A percentile compares a stretch with the other conserved stretches of the same genome.
Evolutionary conservation across 2,113 vertebrate genomes (phyloP).

Genomic region (Grus americana): DNA sequence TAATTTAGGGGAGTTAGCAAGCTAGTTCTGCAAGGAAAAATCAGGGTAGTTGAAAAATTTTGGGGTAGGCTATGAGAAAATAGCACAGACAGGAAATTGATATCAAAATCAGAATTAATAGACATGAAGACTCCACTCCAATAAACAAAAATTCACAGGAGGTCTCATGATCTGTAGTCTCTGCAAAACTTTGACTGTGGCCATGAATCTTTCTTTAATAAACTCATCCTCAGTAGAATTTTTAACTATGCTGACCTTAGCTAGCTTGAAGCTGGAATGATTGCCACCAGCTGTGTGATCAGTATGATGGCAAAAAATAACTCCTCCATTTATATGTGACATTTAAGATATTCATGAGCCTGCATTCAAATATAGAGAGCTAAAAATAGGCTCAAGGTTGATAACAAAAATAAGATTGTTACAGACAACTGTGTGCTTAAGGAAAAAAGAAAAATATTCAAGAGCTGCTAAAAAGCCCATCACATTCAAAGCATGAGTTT

Average conservation of each 20-base stretch:
- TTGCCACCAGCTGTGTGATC: conserved; percentile 1
- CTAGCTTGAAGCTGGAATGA: background rate
- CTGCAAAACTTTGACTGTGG: background rate
- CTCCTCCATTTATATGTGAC: background rate
- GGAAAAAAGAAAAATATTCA: background rate
- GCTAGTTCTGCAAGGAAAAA: background rate
- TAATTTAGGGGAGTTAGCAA: background rate
- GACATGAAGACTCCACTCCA: background rate
- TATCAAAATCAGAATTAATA: background rate
- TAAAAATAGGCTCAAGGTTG: background rate
- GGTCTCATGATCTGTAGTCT: background rate
- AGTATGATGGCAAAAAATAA: background rate
- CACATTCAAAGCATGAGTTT: background rate
- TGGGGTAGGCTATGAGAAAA: background rate
- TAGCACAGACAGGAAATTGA: background rate
- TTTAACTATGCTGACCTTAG: background rate
- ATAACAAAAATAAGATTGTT: background rate
- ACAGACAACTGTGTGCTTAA: background rate
- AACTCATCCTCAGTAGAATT: background rate
- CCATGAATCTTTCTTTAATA: background rate
- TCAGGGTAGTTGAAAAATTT: background rate
- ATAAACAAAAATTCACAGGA: background rate
- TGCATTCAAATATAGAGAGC: background rate
- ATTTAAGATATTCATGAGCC: background rate
- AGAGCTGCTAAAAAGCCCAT: background rate